Evolutionary conservation across 2,113 vertebrate species (phyloP), one percentile per base, ranked within the genome.

Genomic region (Poeciliopsis occidentalis): DNA sequence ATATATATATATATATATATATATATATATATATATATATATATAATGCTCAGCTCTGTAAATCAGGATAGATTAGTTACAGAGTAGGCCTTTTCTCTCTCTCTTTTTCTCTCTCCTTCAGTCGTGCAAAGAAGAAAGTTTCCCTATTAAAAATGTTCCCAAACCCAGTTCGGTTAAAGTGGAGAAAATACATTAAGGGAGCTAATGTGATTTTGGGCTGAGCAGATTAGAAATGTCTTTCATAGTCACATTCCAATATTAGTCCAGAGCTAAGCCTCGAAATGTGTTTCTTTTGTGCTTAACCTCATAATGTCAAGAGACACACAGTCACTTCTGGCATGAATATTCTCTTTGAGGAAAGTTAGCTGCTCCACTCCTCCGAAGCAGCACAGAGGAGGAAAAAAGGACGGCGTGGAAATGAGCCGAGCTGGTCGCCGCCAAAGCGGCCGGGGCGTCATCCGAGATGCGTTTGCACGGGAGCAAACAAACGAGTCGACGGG

Each of bases 141-240:
- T 87, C 85, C 51, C 78, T 81, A 88, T 90, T 92, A 88, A 92
- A 37, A 89, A 82, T 87, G 71, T 90, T 91, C 86, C 76, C 85
- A 82, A 81, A 84, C 75, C 57, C 66, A 44, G 79, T 83, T 83
- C 71, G 81, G 78, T 91, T 83, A 82, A 88, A 90, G 90, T 88
- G 88, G 86, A 82, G 80, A 85, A 94, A 93, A 91, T 91, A 91
- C 88, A 93, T 90, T 89, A 89, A 71, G 76, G 44, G 74, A 91
- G 91, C 90, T 94, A 94, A 94, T 94, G 92, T 94, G 93, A 94
- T 94, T 94, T 93, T 88, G 86, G 51, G 79, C 80, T 87, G 90
- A 93, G 92, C 87, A 94, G 93, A 94, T 94, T 94, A 94, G 84
- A 93, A 92, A 92, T 87, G 91, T 94, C 93, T 94, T 93, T 94